Percentiles rank a stretch among this genome's conserved stretches.
Conservation (phyloP, 2,888 invertebrate species). For the Drosophila paramelanica region DNA sequence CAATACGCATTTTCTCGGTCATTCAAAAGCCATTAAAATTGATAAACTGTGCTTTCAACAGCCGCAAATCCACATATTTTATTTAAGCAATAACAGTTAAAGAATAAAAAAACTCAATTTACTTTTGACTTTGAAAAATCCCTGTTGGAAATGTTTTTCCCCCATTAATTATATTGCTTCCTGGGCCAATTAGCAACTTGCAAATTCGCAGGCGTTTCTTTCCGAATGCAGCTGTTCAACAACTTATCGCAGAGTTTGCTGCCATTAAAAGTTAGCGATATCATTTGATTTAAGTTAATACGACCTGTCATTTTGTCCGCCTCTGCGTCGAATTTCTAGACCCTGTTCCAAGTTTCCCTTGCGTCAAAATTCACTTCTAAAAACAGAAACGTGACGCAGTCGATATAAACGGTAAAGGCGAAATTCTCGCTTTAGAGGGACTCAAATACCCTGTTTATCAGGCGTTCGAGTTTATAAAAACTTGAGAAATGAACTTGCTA, state of each 20-base stretch:
- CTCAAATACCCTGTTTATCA: slow-evolving; percentile 29
- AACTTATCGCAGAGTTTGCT: slow-evolving; percentile 17
- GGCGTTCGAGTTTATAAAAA: no score
- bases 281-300: slow-evolving; percentile 40
- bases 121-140: slow-evolving; percentile 9
- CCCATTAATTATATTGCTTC: not conserved
- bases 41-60: slow-evolving; percentile 56
- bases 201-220: slow-evolving; percentile 3
- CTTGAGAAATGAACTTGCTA: no score
- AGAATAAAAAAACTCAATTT: slow-evolving; percentile 23
- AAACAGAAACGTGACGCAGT: slow-evolving; percentile 15
- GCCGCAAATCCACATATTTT: slow-evolving; percentile 32
- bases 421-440: slow-evolving; percentile 2
- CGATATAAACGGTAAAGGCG: slow-evolving; percentile 11
- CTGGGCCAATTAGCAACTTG: slow-evolving; percentile 17
- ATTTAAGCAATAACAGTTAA: slow-evolving; percentile 23
- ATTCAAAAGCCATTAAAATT: slow-evolving; percentile 70
- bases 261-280: slow-evolving; percentile 33
- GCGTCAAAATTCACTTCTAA: slow-evolving; percentile 27
- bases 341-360: slow-evolving; percentile 6
- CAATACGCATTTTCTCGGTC: slow-evolving; percentile 39
- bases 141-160: no score
- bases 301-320: slow-evolving; percentile 16
- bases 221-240: slow-evolving; percentile 12
- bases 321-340: not conserved